These are phyloP conservation scores for Kradibia gibbosae DNA, from an alignment of 1,140 invertebrate genomes.

Conservation along the genomic window DNA sequence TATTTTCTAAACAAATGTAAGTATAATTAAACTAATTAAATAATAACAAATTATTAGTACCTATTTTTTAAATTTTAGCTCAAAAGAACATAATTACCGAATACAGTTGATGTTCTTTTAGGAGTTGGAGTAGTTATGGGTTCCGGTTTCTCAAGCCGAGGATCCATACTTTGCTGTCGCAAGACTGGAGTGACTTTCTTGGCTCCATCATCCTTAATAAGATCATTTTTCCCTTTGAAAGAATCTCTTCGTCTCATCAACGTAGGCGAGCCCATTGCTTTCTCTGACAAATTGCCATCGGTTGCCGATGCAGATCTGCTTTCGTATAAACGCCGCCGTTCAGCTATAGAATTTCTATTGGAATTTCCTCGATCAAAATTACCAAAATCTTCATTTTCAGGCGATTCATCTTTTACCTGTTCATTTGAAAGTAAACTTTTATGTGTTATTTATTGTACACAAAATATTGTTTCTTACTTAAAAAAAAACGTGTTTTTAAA, in stretches of 20 bases:
- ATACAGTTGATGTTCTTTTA: conserved; percentile 89
- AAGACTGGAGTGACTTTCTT: conserved; percentile 73
- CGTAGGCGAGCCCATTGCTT: conserved; percentile 80
- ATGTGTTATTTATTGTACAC: neutral
- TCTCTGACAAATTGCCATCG: conserved; percentile 76
- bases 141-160: conserved; percentile 69
- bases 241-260: conserved; percentile 78
- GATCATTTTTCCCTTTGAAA: conserved; percentile 73
- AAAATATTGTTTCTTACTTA: neutral
- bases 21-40: no score
- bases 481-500: no score
- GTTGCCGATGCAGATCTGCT: conserved; percentile 77
- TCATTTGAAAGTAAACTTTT: neutral
- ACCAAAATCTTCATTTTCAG: conserved; percentile 68
- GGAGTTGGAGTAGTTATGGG: conserved; percentile 73
- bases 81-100: conserved; percentile 74
- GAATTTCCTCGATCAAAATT: conserved; percentile 74
- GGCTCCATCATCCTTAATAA: conserved; percentile 74
- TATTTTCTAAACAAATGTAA: no score
- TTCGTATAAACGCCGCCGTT: conserved; percentile 83
- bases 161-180: conserved; percentile 73
- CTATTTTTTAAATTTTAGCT: neutral
- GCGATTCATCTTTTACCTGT: conserved; percentile 69
- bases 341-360: conserved; percentile 83
- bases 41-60: neutral